Evolutionary conservation across 2,113 vertebrate species (phyloP), one percentile per base, ranked within the genome.

Genomic region (Antigone vipio): DNA sequence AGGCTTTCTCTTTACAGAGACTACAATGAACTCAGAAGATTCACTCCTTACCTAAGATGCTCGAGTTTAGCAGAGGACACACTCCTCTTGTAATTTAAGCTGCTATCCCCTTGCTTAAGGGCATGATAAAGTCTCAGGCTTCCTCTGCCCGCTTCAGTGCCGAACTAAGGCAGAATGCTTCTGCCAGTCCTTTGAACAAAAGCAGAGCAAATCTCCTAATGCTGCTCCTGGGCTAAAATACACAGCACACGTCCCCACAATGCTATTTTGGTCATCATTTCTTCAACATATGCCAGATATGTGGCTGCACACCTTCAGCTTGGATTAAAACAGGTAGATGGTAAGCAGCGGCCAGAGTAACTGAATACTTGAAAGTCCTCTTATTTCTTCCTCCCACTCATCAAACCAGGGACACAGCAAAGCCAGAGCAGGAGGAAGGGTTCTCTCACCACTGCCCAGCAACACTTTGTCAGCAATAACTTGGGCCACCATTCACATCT

Each of bases 201-300:
- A 38, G 24, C 50, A 58, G 8, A 86, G 38, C 18, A 34, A 15
- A 34, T 11, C 15, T 42, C 55, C 21, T 34, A 30, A 47, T 12
- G 32, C 30, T 79, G 49, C 32, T 47, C 21, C 30, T 3, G 44
- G 30, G 22, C 62, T 26, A 22, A 34, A 84, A 59, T 19, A 69
- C 32, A 15, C 15, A 87, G 14, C 16, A 16, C 47, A 9, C 26
- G 18, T 1, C 19, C 21, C 26, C 52, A n/a, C 30, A 19, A 6
- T 1, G 13, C 29, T 30, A 2, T 15, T 69, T 47, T 22, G 11
- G 15, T 42, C 42, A 62, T 20, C 2, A 1, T 21, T 73, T 74
- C 35, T 47, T 74, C 44, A 56, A 17, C 3, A 3, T 3, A 5
- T 3, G 9, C 21, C 49, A 88, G 49, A 21, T 3, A 45, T 0